Evolutionary conservation across 2,888 invertebrate species (phyloP).

Genomic region (Cantharis rufa): DNA sequence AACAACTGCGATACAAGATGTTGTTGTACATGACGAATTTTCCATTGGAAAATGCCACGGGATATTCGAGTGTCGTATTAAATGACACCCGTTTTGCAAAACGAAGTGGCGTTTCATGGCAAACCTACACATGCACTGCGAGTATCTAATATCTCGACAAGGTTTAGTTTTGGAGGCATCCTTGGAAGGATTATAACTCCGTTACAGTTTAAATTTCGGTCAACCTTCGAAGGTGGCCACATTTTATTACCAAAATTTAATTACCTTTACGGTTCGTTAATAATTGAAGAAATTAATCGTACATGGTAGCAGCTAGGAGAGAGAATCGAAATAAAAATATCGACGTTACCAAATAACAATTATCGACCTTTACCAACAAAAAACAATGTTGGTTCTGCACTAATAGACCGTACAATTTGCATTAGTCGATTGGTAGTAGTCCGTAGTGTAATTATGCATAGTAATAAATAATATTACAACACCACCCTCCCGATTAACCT

Average conservation of each 20-base stretch:
- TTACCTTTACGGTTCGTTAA: constrained; percentile 18
- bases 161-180: constrained; percentile 13
- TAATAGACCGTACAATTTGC: constrained; percentile 1
- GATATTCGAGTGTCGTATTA: constrained; percentile 30
- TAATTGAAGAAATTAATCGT: neutral
- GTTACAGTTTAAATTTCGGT: constrained; percentile 10
- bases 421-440: neutral
- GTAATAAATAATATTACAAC: constrained; percentile 13
- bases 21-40: constrained; percentile 15
- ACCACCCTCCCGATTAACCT: constrained; percentile 25
- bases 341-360: neutral
- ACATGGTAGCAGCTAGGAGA: neutral
- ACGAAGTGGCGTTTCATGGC: constrained; percentile 37
- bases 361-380: neutral
- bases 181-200: constrained; percentile 12
- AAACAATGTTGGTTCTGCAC: neutral
- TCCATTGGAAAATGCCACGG: constrained; percentile 23
- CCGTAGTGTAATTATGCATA: neutral
- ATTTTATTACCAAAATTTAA: constrained; percentile 12
- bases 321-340: neutral
- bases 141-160: constrained; percentile 6
- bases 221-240: constrained; percentile 1
- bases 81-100: constrained; percentile 33
- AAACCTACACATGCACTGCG: constrained; percentile 19
- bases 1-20: constrained; percentile 21